These are phyloP conservation scores for Blastomussa wellsi DNA, from an alignment of 92 coral and sea anemone species.

Conservation along the genomic window DNA sequence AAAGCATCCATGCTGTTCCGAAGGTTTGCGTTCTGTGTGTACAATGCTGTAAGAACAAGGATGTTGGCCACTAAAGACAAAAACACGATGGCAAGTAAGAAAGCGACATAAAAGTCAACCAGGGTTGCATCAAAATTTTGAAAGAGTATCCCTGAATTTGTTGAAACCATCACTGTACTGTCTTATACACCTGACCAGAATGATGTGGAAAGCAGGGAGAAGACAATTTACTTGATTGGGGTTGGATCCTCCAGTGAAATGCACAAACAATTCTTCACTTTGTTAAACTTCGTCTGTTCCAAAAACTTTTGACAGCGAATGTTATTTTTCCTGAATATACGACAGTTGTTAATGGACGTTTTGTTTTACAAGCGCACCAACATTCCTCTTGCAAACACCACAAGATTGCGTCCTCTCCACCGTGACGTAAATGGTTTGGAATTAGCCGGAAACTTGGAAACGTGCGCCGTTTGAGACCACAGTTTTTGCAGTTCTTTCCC, in stretches of 20 bases:
- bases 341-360: not conserved
- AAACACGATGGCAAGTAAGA: constrained; percentile 58
- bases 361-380: constrained; percentile 16
- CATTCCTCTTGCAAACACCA: not conserved
- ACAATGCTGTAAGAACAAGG: constrained; percentile 62
- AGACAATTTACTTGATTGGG: not conserved
- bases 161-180: constrained; percentile 10
- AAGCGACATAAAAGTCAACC: constrained; percentile 47
- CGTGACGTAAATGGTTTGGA: not conserved
- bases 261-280: not conserved
- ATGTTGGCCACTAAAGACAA: constrained; percentile 67
- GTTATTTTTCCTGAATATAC: constrained; percentile 8
- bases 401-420: not conserved
- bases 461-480: not conserved
- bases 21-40: constrained; percentile 50
- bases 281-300: not conserved
- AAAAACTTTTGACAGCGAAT: not conserved
- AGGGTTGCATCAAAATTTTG: constrained; percentile 41
- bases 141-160: constrained; percentile 1
- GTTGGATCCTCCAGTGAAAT: not conserved
- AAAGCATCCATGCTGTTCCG: constrained; percentile 57
- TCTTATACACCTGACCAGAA: not conserved
- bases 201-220: not conserved
- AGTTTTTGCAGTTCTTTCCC: not conserved
- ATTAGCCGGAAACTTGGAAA: constrained; percentile 5